Base-by-base conservation (phyloP, 2,888 invertebrate species). In the Terebella lapidaria region DNA sequence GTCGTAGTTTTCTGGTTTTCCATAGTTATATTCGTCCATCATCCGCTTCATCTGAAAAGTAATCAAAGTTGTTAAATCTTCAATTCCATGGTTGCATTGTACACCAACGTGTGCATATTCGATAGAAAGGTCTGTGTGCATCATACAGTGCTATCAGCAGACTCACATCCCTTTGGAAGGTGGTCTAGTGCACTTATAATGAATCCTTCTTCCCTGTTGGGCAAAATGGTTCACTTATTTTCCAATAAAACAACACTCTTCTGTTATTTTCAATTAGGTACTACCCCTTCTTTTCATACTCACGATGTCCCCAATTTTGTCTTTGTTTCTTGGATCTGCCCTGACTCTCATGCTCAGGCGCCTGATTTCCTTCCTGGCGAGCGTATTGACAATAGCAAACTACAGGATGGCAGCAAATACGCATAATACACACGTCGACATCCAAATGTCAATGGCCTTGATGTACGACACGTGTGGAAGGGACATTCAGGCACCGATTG, bases 361-460 rank as follows among this genome's bases (percentile, higher is more conserved):
- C 27, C n/a, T 2, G 25, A 67, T 57, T 52, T 67, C 67, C 28
- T 67, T 67, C 35, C 67, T 52, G 35, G 67, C 61, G 22, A 67
- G 56, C 10, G 66, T 67, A 45, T 67, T 67, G 58, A 67, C 67
- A 26, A 67, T 51, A 22, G 67, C 67, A 45, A 67, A 67, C 45
- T 67, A 66, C 57, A 67, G 46, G 59, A 67, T 67, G 22, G 66
- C 66, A 26, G 55, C 55, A 46, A 67, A 67, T 18, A 67, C 67
- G 35, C 58, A 55, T 22, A 65, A 20, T 1, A 67, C 60, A 51
- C 61, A 62, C 22, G 63, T 64, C 30, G 59, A 57, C 62, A 67
- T 67, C 67, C 67, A 67, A 25, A 67, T 56, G 54, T 67, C 67
- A 1, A 67, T 67, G 30, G 67, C 67, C 59, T 67, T 67, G 49